Conservation (phyloP, 2,797 vertebrate genomes). For the Peromyscus attwateri region DNA sequence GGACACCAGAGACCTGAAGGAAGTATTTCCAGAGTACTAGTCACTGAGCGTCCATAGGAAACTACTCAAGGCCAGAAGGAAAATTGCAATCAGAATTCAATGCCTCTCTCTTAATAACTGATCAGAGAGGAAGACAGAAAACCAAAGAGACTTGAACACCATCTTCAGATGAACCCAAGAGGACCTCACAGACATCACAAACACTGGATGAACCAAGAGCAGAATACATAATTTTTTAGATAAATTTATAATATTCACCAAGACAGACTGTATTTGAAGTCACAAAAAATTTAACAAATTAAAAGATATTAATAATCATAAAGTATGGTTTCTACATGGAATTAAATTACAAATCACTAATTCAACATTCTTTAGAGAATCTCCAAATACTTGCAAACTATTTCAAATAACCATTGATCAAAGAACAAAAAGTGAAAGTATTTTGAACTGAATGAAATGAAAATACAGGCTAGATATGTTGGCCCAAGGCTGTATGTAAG, state of each 20-base stretch:
- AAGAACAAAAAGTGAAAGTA: slow-evolving; percentile 41
- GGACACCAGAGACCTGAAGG: background rate
- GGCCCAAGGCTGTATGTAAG: background rate
- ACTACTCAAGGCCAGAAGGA: background rate
- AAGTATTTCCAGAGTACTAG: background rate
- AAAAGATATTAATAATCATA: slow-evolving; percentile 12
- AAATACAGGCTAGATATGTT: background rate
- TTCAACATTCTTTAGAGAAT: background rate
- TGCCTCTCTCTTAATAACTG: background rate
- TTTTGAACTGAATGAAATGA: slow-evolving; percentile 18
- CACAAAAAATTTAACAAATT: slow-evolving; percentile 35
- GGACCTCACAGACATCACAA: background rate
- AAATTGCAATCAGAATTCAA: slow-evolving; percentile 8
- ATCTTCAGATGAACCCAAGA: background rate
- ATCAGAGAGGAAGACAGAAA: slow-evolving; percentile 26
- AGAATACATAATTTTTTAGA: background rate
- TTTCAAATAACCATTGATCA: background rate
- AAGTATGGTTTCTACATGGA: background rate
- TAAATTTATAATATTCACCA: background rate
- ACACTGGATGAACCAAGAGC: background rate
- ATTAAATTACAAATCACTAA: slow-evolving; percentile 44
- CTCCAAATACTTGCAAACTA: slow-evolving; percentile 34
- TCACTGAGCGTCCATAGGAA: background rate
- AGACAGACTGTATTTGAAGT: background rate
- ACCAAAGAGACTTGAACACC: slow-evolving; percentile 24